Percentiles rank a stretch among this genome's conserved stretches.
Conservation (phyloP, 2,888 invertebrate species). For the Leptinotarsa peninsularis region DNA sequence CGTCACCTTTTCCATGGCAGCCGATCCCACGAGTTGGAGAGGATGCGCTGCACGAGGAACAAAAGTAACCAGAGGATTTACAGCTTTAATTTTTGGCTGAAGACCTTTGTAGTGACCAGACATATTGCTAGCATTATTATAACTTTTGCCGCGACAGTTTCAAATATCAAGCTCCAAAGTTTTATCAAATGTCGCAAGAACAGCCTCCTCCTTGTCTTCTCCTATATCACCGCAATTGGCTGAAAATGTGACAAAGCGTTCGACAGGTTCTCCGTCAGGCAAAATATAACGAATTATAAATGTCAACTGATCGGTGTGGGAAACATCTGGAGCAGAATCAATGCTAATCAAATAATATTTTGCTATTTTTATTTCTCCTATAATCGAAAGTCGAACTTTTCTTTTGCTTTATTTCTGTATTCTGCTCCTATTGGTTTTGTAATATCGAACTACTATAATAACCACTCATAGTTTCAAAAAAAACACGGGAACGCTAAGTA, state of each 20-base stretch:
- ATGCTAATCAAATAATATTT: conserved; percentile 10
- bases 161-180: background rate
- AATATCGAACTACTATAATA: too few species aligned
- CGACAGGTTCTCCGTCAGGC: background rate
- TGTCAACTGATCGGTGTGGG: background rate
- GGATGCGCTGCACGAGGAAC: background rate
- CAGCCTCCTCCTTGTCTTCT: background rate
- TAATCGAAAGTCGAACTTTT: too few species aligned
- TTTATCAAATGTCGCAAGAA: background rate
- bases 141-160: background rate
- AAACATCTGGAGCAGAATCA: background rate
- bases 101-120: background rate
- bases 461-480: too few species aligned
- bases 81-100: background rate
- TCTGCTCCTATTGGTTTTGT: too few species aligned
- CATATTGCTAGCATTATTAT: too few species aligned
- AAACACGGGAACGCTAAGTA: too few species aligned
- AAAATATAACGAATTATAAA: too few species aligned
- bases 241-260: background rate
- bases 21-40: background rate
- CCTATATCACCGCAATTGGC: background rate
- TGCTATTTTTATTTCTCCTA: background rate
- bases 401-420: too few species aligned
- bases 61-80: background rate
- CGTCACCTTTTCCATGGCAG: background rate